phyloP scores from a whole-genome alignment of 2,888 invertebrate species.

The Leptopilina drosophilae region DNA sequence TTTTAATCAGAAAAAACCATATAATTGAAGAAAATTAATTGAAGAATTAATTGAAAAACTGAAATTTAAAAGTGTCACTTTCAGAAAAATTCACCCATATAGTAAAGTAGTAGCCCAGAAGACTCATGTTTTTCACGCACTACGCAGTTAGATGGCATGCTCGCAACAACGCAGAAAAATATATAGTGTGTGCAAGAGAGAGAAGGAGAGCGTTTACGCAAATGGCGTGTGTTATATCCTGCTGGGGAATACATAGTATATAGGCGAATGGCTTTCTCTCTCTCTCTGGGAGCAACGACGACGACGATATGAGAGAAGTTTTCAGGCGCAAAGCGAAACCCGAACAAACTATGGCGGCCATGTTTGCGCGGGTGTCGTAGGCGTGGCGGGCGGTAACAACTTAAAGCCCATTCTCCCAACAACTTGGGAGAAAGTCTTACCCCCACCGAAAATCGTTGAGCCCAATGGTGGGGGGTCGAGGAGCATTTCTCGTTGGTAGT shows the following conservation, averaged over 20 bases:
- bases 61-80: no score
- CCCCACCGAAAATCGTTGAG: conserved; percentile 58
- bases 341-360: conserved; percentile 69
- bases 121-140: conserved; percentile 6
- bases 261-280: no score
- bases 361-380: conserved; percentile 76
- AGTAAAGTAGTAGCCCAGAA: no score
- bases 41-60: no score
- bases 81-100: no score
- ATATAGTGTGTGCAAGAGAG: not conserved
- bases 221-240: conserved; percentile 44
- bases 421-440: conserved; percentile 67
- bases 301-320: conserved; percentile 47
- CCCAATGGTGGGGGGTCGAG: conserved; percentile 52
- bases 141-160: conserved; percentile 16
- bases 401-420: conserved; percentile 66
- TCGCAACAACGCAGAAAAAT: not conserved
- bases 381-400: conserved; percentile 71
- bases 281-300: conserved; percentile 37
- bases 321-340: conserved; percentile 42
- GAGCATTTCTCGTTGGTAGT: conserved; percentile 60
- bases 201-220: conserved; percentile 21
- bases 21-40: no score
- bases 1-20: no score
- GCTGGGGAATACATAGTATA: conserved; percentile 39